Conservation (phyloP, 2,888 invertebrate species). For the Tetramorium bicarinatum region DNA sequence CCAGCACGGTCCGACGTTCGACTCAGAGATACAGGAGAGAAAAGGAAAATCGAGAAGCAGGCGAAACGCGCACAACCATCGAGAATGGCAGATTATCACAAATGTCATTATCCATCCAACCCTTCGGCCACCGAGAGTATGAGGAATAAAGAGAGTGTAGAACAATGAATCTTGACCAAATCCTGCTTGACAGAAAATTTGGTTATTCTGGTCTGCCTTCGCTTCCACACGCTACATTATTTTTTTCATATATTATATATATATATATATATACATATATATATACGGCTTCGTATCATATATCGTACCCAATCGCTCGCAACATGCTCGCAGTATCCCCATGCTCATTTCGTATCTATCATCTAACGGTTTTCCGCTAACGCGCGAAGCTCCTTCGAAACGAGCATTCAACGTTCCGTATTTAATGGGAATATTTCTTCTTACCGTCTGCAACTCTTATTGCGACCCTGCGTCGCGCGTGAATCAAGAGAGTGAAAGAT, state of each 20-base stretch:
- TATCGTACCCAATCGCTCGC: slow-evolving; percentile 42
- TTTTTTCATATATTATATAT: slow-evolving; percentile 6
- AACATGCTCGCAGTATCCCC: slow-evolving; percentile 40
- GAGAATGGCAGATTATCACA: slow-evolving; percentile 65
- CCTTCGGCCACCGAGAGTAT: slow-evolving; percentile 72
- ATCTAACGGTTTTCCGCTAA: slow-evolving; percentile 38
- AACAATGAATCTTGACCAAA: slow-evolving; percentile 63
- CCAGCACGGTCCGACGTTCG: slow-evolving; percentile 84
- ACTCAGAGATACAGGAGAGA: slow-evolving; percentile 80
- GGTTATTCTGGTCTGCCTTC: slow-evolving; percentile 48
- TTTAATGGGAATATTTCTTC: slow-evolving; percentile 46
- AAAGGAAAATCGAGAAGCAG: slow-evolving; percentile 66
- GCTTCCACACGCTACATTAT: slow-evolving; percentile 35
- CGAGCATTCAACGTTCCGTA: slow-evolving; percentile 21
- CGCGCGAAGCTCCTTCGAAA: slow-evolving; percentile 21
- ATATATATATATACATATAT: neutral
- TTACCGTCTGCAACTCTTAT: slow-evolving; percentile 53
- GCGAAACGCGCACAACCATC: slow-evolving; percentile 66
- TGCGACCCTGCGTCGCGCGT: slow-evolving; percentile 58
- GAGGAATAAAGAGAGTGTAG: slow-evolving; percentile 63
- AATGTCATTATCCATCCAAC: slow-evolving; percentile 73
- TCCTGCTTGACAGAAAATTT: slow-evolving; percentile 62
- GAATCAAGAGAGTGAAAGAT: slow-evolving; percentile 44
- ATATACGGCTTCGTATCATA: slow-evolving; percentile 19
- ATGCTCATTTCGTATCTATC: slow-evolving; percentile 40